Conservation (phyloP, 1,140 invertebrate genomes). For the Calliphora vicina region DNA sequence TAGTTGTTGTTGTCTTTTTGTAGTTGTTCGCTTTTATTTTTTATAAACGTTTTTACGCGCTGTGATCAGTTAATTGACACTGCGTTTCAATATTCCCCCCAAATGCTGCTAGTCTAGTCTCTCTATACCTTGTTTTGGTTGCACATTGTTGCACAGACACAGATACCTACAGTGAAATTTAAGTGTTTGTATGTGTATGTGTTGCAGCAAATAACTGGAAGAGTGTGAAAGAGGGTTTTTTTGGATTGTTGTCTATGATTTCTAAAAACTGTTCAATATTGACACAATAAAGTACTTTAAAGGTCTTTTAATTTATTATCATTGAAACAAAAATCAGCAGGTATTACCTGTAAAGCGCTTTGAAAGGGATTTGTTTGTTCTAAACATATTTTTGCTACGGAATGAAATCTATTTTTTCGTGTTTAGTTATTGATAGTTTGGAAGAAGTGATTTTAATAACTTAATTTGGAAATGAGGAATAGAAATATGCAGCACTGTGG, state of each 20-base stretch:
- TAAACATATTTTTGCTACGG: too few relatives aligned
- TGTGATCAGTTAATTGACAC: constrained; percentile 9
- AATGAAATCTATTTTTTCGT: background rate
- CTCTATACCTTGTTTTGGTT: background rate
- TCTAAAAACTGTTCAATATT: background rate
- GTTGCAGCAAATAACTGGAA: background rate
- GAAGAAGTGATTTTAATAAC: background rate
- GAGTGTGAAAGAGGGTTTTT: background rate
- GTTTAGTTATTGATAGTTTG: background rate
- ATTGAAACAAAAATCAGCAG: background rate
- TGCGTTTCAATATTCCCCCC: background rate
- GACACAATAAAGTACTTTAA: background rate
- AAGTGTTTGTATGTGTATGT: too few relatives aligned
- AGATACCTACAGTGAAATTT: too few relatives aligned
- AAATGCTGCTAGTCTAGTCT: background rate
- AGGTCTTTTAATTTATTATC: background rate
- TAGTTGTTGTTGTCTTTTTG: background rate
- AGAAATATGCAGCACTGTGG: too few relatives aligned
- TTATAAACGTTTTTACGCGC: background rate
- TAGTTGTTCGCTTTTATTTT: background rate
- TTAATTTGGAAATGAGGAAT: background rate
- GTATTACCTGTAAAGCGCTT: background rate
- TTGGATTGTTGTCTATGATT: background rate
- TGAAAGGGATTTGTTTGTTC: background rate
- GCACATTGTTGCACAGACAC: too few relatives aligned